Evolutionary conservation across 2,113 vertebrate genomes (phyloP), one percentile per base, ranked within the genome.

Genomic region (Stegastes partitus): DNA sequence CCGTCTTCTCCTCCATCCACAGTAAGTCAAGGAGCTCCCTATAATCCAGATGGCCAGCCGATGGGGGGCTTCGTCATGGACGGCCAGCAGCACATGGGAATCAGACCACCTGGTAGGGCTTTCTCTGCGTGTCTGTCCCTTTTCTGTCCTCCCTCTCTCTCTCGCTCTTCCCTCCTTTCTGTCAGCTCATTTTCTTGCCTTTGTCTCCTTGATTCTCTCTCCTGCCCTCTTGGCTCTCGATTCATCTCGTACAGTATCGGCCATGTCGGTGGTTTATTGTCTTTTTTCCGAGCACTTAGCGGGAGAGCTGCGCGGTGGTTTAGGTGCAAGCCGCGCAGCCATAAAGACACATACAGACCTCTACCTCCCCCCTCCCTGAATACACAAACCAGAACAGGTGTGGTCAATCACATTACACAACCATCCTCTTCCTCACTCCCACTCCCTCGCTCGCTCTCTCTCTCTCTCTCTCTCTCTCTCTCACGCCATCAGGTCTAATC

Each of bases 11-110:
- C 77, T 90, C 76, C 83, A 79, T 95, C 89, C 84, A 84, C 96
- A 99, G 98, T 99, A 96, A 99, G 97, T 96, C 98, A 99, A 97
- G 98, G 98, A 93, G 97, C 97, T 78, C 97, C 98, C 89, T 99
- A 99, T 93, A 99, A 98, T 86, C 96, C 98, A 3, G 98, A 99
- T 5, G 98, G 98, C 89, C 98, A 99, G 93, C 98, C 98, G 0
- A 99, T 99, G 97, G 97, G 98, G 95, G 98, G 98, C 79, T 99
- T 99, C 26, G 98, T 99, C 94, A 99, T 99, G 98, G 98, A 99
- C 4, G 97, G 98, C 86, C 98, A 99, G 90, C 98, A 99, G 92
- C 98, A 99, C 95, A 99, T 99, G 98, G 98, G 98, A 94, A 99
- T 99, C 95, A 96, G 98, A 97, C 98, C 98, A 21, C 97, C 98